Evolutionary conservation across 2,797 vertebrate genomes (phyloP).

Genomic region (Liasis olivaceus): DNA sequence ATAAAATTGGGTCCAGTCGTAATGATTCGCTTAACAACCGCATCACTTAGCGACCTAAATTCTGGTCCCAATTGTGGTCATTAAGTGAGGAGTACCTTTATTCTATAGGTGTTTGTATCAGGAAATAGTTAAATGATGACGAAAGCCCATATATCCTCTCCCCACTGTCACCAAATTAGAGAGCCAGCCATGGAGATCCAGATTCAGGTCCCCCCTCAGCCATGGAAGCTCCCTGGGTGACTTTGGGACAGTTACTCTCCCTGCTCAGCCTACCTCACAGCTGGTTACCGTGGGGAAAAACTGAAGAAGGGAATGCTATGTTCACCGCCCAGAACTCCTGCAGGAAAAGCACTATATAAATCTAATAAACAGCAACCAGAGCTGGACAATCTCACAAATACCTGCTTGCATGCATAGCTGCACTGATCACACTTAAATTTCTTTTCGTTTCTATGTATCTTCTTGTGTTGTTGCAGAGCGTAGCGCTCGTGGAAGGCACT

Average conservation of each 20-base stretch:
- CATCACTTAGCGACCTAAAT: too few relatives aligned
- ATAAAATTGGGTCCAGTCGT: too few relatives aligned
- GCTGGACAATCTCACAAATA: slow-evolving; percentile 32
- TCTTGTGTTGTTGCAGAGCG: slow-evolving; percentile 68
- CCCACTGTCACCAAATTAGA: background rate
- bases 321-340: too few relatives aligned
- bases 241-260: background rate
- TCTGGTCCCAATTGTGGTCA: too few relatives aligned
- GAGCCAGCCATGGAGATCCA: background rate
- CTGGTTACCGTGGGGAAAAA: background rate
- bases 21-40: too few relatives aligned
- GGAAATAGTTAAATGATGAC: background rate
- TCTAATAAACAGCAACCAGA: background rate
- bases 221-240: background rate
- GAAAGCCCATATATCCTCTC: background rate
- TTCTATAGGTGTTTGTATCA: background rate
- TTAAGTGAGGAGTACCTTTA: background rate
- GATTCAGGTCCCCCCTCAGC: background rate
- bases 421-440: slow-evolving; percentile 60
- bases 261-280: background rate
- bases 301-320: background rate
- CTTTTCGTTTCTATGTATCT: slow-evolving; percentile 60
- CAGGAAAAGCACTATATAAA: background rate
- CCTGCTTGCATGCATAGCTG: slow-evolving; percentile 63
- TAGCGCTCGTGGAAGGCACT: slow-evolving; percentile 62